These are phyloP conservation scores for Galaxea fascicularis DNA, from an alignment of 92 coral and sea anemone species.

Conservation along the genomic window DNA sequence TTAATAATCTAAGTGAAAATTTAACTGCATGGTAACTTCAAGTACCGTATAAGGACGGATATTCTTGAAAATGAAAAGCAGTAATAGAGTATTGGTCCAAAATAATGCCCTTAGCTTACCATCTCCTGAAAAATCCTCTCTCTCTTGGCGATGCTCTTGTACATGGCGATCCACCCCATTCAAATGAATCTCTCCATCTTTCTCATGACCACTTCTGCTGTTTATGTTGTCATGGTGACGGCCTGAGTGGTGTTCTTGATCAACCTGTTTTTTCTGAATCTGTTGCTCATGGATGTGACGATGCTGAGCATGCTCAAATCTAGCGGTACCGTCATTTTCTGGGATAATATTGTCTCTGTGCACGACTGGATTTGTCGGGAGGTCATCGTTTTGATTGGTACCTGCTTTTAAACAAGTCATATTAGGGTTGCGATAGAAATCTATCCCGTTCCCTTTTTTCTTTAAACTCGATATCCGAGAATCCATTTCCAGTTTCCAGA, in stretches of 20 bases:
- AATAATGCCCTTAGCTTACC: neutral
- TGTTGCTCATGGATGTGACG: constrained; percentile 12
- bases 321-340: neutral
- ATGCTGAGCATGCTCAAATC: constrained; percentile 20
- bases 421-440: neutral
- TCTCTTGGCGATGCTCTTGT: neutral
- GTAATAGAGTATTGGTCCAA: too few relatives aligned
- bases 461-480: neutral
- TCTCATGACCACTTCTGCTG: neutral
- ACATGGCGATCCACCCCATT: neutral
- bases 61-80: too few relatives aligned
- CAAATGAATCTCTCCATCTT: neutral
- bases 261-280: constrained; percentile 7
- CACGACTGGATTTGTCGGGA: neutral
- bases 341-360: neutral
- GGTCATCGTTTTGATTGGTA: neutral
- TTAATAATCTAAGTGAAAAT: too few relatives aligned
- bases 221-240: neutral
- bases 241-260: neutral
- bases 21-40: too few relatives aligned
- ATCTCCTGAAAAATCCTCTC: constrained; percentile 12
- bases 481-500: too few relatives aligned
- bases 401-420: neutral
- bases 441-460: neutral
- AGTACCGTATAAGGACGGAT: too few relatives aligned